Evolutionary conservation across 2,113 vertebrate species (phyloP), one percentile per base, ranked within the genome.

Genomic region (Orycteropus afer): DNA sequence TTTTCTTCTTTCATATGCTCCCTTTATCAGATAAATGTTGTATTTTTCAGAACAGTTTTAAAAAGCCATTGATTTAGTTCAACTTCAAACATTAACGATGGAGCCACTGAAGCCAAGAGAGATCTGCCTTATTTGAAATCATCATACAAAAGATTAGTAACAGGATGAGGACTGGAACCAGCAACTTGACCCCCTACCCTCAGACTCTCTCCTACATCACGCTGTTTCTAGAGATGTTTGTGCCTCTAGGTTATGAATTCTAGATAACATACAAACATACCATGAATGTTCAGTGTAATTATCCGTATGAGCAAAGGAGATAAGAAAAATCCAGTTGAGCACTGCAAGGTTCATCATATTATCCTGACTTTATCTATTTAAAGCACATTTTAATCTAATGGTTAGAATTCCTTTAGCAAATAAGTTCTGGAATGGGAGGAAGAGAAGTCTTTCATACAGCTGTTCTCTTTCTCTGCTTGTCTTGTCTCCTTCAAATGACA

Each of bases 301-400:
- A 86, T 93, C 57, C 55, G 80, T 42, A 32, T 63, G 32, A n/a
- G 37, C 14, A 25, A 87, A 92, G 23, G 29, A 55, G 32, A 90
- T 92, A 94, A 90, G 53, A 94, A 25, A 96, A 93, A 93, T 67
- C 4, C 29, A 91, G 77, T 17, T 37, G 18, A 94, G 34, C 29
- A 40, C 8, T 83, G 11, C 34, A 57, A 89, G 37, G 10, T 79
- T 89, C 71, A 85, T 80, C 34, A 55, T 40, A 37, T 27, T 79
- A 77, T 67, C 59, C 49, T 67, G 57, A 86, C 69, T 81, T 93
- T 89, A 88, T 23, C 77, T 55, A 55, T 55, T 61, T n/a, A n/a
- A n/a, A n/a, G n/a, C n/a, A n/a, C n/a, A n/a, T n/a, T n/a, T n/a
- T n/a, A n/a, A n/a, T n/a, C n/a, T n/a, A n/a, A n/a, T n/a, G n/a